phyloP scores from a whole-genome alignment of 2,113 vertebrate genomes.

The Stigmatopora argus region DNA sequence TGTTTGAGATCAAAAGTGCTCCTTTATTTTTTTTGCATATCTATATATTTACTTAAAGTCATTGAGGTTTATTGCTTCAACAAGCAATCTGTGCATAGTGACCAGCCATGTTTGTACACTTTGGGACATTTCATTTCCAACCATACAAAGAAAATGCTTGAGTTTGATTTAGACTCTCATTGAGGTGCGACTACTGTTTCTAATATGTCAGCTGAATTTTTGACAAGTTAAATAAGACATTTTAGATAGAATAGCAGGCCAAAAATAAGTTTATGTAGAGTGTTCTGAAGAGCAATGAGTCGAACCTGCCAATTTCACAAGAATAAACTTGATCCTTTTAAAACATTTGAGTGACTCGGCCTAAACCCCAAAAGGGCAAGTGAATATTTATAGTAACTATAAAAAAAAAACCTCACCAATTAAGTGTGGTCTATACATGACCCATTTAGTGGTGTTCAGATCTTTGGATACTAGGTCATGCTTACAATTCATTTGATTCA shows the following conservation, averaged over 20 bases:
- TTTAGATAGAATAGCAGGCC: neutral
- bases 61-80: neutral
- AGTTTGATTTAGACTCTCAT: neutral
- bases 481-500: too few species aligned
- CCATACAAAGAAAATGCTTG: neutral
- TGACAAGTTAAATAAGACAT: neutral
- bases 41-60: constrained; percentile 36
- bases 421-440: too few species aligned
- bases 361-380: too few species aligned
- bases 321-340: neutral
- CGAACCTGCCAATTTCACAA: neutral
- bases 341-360: neutral
- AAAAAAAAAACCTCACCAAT: too few species aligned
- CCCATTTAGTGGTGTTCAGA: too few species aligned
- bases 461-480: too few species aligned
- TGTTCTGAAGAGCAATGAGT: neutral
- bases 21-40: constrained; percentile 35
- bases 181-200: neutral
- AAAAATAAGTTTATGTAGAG: neutral
- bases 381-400: too few species aligned
- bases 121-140: too few species aligned
- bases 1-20: constrained; percentile 24
- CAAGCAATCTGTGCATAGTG: neutral
- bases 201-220: neutral
- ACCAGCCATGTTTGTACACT: neutral